phyloP scores from a whole-genome alignment of 64 coral and sea anemone species.

The Pocillopora damicornis region DNA sequence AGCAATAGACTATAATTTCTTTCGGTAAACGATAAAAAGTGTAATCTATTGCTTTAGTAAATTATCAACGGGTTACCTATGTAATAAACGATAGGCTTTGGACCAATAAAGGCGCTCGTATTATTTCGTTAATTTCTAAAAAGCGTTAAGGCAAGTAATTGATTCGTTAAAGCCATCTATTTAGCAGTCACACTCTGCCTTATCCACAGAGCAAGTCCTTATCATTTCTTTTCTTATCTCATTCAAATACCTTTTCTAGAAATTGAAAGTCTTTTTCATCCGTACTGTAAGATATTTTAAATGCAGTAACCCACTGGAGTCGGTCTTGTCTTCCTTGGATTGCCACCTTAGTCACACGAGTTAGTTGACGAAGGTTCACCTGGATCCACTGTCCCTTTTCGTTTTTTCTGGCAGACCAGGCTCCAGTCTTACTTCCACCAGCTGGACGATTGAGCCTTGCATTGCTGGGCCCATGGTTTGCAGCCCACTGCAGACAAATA shows the following conservation, averaged over 20 bases:
- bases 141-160: too few relatives aligned
- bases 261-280: background rate
- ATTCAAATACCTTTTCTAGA: background rate
- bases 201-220: too few relatives aligned
- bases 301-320: slow-evolving; percentile 8
- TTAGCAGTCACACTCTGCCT: too few relatives aligned
- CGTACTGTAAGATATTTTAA: slow-evolving; percentile 12
- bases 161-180: too few relatives aligned
- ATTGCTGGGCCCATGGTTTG: background rate
- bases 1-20: too few relatives aligned
- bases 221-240: too few relatives aligned
- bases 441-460: background rate
- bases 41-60: too few relatives aligned
- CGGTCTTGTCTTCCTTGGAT: slow-evolving; percentile 18
- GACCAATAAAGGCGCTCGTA: too few relatives aligned
- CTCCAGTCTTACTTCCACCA: background rate
- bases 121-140: too few relatives aligned
- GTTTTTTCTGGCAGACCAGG: background rate
- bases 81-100: too few relatives aligned
- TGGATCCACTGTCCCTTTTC: background rate
- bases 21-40: too few relatives aligned
- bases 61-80: too few relatives aligned
- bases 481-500: background rate
- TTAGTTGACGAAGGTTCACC: slow-evolving; percentile 10
- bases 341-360: slow-evolving; percentile 7